phyloP scores from a whole-genome alignment of 2,797 vertebrate species.

The Catostomus latipinnis region DNA sequence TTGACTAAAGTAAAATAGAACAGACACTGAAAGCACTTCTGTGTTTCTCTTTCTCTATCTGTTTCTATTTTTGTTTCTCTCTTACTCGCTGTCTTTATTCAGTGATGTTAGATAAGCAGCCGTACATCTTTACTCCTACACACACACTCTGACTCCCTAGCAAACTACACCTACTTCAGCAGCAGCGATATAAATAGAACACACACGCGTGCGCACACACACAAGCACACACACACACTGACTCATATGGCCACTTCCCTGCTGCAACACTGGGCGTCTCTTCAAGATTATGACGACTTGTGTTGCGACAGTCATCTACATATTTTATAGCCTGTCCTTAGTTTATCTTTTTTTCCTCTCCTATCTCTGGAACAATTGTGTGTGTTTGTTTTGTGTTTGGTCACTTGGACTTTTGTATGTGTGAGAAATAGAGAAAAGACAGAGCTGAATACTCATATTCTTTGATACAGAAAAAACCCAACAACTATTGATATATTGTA shows the following conservation, averaged over 20 bases:
- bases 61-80: conserved; percentile 17
- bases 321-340: conserved; percentile 30
- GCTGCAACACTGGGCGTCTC: conserved; percentile 69
- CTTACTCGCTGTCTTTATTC: conserved; percentile 26
- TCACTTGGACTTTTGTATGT: conserved; percentile 19
- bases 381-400: conserved; percentile 14
- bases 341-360: conserved; percentile 13
- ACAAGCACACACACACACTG: too few species aligned
- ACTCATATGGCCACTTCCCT: too few species aligned
- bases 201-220: not conserved
- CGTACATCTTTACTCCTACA: conserved; percentile 43
- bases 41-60: conserved; percentile 4
- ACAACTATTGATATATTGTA: too few species aligned
- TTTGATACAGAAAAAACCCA: not conserved
- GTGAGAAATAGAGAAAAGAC: not conserved
- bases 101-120: conserved; percentile 53
- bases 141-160: conserved; percentile 40
- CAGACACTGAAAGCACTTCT: not conserved
- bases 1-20: conserved; percentile 16
- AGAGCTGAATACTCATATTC: not conserved
- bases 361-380: conserved; percentile 6
- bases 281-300: conserved; percentile 78
- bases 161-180: conserved; percentile 52
- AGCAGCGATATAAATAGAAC: conserved; percentile 53
- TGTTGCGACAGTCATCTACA: conserved; percentile 70